A percentile compares a stretch with the other conserved stretches of the same genome.
Conservation (phyloP, 1,140 invertebrate genomes). For the Drosophila hydei region DNA sequence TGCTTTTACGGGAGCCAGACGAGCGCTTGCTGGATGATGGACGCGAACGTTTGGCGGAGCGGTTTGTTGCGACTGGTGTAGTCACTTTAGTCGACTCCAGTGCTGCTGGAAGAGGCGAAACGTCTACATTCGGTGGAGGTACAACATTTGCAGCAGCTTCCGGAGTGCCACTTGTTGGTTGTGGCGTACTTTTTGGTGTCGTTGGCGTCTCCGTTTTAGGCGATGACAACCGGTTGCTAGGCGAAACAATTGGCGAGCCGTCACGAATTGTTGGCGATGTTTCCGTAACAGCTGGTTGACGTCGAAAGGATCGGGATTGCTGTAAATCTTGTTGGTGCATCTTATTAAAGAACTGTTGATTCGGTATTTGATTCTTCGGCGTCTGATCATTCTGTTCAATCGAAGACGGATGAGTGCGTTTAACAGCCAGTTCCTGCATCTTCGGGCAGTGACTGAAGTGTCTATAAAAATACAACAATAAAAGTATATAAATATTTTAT, state of each 20-base stretch:
- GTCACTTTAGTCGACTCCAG: not conserved
- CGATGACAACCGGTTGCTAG: constrained; percentile 12
- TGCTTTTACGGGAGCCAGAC: constrained; percentile 71
- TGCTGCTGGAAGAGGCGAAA: not conserved
- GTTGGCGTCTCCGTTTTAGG: constrained; percentile 12
- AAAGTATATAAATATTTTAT: not conserved
- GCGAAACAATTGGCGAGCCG: constrained; percentile 31
- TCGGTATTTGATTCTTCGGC: constrained; percentile 85
- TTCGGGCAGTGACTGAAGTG: constrained; percentile 91
- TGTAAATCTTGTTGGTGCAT: constrained; percentile 78
- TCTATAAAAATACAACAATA: constrained; percentile 38
- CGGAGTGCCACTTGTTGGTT: not conserved
- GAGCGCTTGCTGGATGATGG: constrained; percentile 55
- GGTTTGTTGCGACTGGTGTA: not conserved
- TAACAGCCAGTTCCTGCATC: constrained; percentile 92
- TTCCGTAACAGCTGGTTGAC: constrained; percentile 30
- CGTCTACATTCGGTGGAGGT: constrained; percentile 5
- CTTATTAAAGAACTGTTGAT: constrained; percentile 83
- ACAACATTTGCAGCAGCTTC: not conserved
- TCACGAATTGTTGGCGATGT: constrained; percentile 37
- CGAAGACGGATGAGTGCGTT: constrained; percentile 88
- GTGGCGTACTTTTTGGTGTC: constrained; percentile 1
- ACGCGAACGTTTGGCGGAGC: constrained; percentile 57
- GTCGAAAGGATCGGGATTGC: constrained; percentile 60
- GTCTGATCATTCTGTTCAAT: constrained; percentile 83